Base-by-base conservation (phyloP, 2,888 invertebrate genomes). In the Tridacna crocea region DNA sequence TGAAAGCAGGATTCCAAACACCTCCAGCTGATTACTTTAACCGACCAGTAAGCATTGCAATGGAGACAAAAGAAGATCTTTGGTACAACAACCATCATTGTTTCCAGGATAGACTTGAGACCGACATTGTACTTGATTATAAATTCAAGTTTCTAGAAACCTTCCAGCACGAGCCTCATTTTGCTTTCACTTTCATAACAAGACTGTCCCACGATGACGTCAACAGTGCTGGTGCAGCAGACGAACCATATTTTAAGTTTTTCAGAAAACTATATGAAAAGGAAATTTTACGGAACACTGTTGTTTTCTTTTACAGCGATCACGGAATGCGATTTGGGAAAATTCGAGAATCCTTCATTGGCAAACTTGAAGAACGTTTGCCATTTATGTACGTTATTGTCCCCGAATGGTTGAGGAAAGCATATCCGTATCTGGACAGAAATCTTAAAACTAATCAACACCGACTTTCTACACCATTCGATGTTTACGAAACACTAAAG, bases 311-410 rank as follows among this genome's bases (percentile, higher is more conserved):
- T 76, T 92, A 98, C 95, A 98, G 98, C 93, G 98, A 98, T 92
- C 98, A 98, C 92, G 98, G 98, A 0, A 96, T 98, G 80, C 95
- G 98, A 83, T 98, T 97, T 96, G 98, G 98, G 2, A 96, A 95
- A 12, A 97, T 98, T 88, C 95, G 98, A 15, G 95, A 96, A 88
- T 98, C 98, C 0, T 97, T 97, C 93, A 97, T 98, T 72, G 95
- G 95, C 0, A 93, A 94, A 93, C 95, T 98, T 92, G 98, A 98
- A 94, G 98, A 98, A 93, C 96, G 98, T 63, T 95, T 98, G 76
- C 98, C 98, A 0, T 96, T 98, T 87, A 95, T 97, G 61, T 96
- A 96, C 89, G 94, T 97, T 1, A 93, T 96, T 11, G 93, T 98
- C 79, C 98, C 98, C 0, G 93, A 95, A 24, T 96, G 97, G 95